Evolutionary conservation across 2,888 invertebrate genomes (phyloP).

Genomic region (Drosophila paranaensis): DNA sequence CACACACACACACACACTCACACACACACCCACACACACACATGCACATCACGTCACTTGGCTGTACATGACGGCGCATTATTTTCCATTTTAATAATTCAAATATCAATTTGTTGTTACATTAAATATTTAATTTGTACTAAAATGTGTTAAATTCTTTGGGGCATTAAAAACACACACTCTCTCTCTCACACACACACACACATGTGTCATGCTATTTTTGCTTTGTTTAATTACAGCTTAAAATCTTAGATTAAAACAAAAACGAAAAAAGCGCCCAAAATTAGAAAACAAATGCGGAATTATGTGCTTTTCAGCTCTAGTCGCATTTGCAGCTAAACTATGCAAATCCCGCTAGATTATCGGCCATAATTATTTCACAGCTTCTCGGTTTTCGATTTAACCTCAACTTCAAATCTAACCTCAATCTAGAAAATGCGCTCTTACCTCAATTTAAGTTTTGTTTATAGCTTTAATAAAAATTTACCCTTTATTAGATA

Average conservation of each 20-base stretch:
- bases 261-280: slow-evolving; percentile 20
- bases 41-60: slow-evolving; percentile 28
- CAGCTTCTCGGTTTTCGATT: not conserved
- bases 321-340: slow-evolving; percentile 17
- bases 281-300: slow-evolving; percentile 20
- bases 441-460: not conserved
- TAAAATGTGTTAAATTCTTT: slow-evolving; percentile 80
- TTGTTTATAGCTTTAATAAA: not conserved
- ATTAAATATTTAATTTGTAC: slow-evolving; percentile 80
- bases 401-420: not conserved
- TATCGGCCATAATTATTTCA: not conserved
- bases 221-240: slow-evolving; percentile 77
- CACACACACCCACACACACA: slow-evolving; percentile 8
- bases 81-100: slow-evolving; percentile 79
- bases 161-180: slow-evolving; percentile 61
- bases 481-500: no score
- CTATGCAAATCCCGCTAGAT: slow-evolving; percentile 3
- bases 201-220: slow-evolving; percentile 58
- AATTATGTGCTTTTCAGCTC: slow-evolving; percentile 12
- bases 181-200: slow-evolving; percentile 23
- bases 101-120: slow-evolving; percentile 79
- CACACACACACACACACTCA: slow-evolving; percentile 27
- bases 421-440: not conserved
- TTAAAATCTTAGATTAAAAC: slow-evolving; percentile 72
- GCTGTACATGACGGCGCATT: slow-evolving; percentile 70